These are phyloP conservation scores for Rotaria magnacalcarata DNA, from an alignment of 2,888 invertebrate species.

Conservation along the genomic window DNA sequence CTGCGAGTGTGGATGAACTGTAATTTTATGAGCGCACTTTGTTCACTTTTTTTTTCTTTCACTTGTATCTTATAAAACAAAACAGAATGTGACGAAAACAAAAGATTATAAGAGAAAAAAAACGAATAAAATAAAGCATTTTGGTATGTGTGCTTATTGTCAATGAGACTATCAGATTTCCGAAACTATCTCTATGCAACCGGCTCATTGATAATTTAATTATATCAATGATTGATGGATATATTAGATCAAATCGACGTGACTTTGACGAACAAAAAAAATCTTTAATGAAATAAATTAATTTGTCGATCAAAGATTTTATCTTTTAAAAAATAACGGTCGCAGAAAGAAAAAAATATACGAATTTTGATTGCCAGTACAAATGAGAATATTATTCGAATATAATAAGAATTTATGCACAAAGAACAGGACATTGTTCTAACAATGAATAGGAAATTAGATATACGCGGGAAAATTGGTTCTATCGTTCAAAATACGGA, in stretches of 20 bases:
- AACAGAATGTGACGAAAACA: background rate
- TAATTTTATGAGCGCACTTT: conserved; percentile 18
- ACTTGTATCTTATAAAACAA: conserved; percentile 17
- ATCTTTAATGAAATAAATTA: background rate
- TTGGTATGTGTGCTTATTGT: background rate
- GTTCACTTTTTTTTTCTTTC: background rate
- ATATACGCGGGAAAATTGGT: background rate
- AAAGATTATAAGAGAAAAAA: background rate
- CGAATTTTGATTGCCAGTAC: background rate
- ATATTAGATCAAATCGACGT: background rate
- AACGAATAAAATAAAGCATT: conserved; percentile 14
- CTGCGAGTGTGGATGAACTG: conserved; percentile 11
- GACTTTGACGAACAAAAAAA: background rate
- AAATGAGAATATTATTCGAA: background rate
- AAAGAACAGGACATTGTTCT: background rate
- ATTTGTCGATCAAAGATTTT: too few species aligned
- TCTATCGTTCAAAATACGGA: background rate
- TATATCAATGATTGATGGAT: too few species aligned
- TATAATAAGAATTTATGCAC: background rate
- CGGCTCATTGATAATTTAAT: background rate
- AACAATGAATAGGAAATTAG: background rate
- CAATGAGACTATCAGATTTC: background rate
- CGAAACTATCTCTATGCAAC: background rate
- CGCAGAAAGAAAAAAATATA: too few species aligned
- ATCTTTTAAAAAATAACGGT: too few species aligned